Evolutionary conservation across 2,888 invertebrate species (phyloP), one percentile per base, ranked within the genome.

Genomic region (Acleris cristana): DNA sequence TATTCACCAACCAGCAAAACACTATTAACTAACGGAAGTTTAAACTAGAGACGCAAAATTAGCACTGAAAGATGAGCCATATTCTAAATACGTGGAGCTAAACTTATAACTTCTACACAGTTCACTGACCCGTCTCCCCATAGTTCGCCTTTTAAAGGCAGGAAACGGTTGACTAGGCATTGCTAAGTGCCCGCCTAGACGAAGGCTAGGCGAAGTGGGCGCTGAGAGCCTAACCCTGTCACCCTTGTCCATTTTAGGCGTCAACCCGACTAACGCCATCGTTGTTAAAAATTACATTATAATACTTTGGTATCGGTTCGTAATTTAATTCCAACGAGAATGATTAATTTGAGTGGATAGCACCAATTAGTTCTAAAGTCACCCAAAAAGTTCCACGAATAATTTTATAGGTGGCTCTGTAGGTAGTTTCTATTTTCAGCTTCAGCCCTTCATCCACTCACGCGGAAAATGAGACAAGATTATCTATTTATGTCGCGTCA

Each of bases 111-210:
- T 56, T 56, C 16, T 44, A 23, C 56, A 56, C 44, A 56, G 58
- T 58, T 26, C 58, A 48, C 18, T 26, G 58, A 48, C 58, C 58
- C 48, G 48, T 58, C 58, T 58, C 58, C 59, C 49, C 53, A 45
- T 72, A 71, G 84, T 79, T 81, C 83, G 66, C 54, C 75, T 76
- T 77, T 78, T 77, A 73, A 77, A 72, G 73, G 73, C 73, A 71
- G 76, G 77, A 76, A 74, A 78, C 75, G 72, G 73, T 76, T 79
- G 78, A 80, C 80, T 78, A 79, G 77, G 81, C 83, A 79, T 79
- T 80, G 81, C 84, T 70, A 74, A 85, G 84, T 74, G 72, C 77
- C 76, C 73, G 76, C 79, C 82, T 82, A 82, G 79, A 80, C 82
- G 76, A 49, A 71, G 73, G 72, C 78, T 74, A 71, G 63, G 70